phyloP scores from a whole-genome alignment of 2,888 invertebrate species.

The Geotrupes spiniger region DNA sequence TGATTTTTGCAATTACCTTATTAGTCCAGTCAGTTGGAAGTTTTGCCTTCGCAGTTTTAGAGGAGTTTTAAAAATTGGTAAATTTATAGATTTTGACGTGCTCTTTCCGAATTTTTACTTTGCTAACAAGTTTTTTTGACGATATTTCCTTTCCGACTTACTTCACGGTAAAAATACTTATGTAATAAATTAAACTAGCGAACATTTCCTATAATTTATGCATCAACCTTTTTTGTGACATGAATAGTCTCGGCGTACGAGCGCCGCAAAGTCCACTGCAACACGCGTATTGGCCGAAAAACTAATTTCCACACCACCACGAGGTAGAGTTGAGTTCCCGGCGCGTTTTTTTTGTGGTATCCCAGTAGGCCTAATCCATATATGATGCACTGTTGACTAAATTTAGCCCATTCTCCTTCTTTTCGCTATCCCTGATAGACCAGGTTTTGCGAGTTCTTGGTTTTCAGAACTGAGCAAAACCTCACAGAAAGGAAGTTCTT shows the following conservation, averaged over 20 bases:
- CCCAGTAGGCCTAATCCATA: constrained; percentile 26
- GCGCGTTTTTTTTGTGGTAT: constrained; percentile 25
- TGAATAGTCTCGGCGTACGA: too few relatives aligned
- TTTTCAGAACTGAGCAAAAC: constrained; percentile 21
- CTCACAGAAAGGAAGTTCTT: constrained; percentile 21
- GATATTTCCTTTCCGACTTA: too few relatives aligned
- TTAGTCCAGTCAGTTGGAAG: constrained; percentile 20
- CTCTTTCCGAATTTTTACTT: constrained; percentile 26
- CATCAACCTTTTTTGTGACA: too few relatives aligned
- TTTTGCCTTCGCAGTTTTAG: constrained; percentile 18
- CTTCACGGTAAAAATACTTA: too few relatives aligned
- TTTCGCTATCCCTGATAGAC: too few relatives aligned
- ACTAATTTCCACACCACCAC: too few relatives aligned
- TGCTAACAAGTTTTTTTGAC: constrained; percentile 18
- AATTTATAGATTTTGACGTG: constrained; percentile 25
- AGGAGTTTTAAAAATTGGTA: constrained; percentile 25
- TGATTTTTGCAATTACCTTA: not conserved
- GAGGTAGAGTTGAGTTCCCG: constrained; percentile 19
- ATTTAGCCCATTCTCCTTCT: too few relatives aligned
- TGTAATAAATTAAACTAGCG: too few relatives aligned
- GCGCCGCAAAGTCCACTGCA: too few relatives aligned
- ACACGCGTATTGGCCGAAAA: too few relatives aligned
- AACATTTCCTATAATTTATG: too few relatives aligned
- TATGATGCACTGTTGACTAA: constrained; percentile 19
- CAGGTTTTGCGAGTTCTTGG: constrained; percentile 15